phyloP scores from a whole-genome alignment of 2,888 invertebrate genomes.

The Volucella inanis region DNA sequence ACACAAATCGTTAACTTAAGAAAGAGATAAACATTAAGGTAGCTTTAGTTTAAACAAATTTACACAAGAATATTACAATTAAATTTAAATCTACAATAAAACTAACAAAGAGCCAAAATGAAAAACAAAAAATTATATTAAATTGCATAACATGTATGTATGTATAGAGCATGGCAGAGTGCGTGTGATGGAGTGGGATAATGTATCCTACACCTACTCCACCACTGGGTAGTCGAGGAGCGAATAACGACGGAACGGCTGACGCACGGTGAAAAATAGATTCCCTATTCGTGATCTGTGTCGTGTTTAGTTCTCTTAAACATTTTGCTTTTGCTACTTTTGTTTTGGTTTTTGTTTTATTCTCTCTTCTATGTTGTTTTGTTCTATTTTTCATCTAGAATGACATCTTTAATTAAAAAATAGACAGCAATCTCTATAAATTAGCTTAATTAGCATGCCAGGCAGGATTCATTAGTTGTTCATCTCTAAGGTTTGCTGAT shows the following conservation, averaged over 20 bases:
- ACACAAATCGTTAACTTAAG: slow-evolving; percentile 38
- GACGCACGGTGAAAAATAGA: not conserved
- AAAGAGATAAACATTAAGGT: slow-evolving; percentile 52
- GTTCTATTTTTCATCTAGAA: slow-evolving; percentile 3
- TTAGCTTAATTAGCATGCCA: slow-evolving; percentile 56
- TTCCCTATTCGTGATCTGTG: not conserved
- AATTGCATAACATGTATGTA: slow-evolving; percentile 10
- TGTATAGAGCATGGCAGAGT: too few relatives aligned
- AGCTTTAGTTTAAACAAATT: slow-evolving; percentile 57
- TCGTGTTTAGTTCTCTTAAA: slow-evolving; percentile 5
- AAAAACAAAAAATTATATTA: slow-evolving; percentile 24
- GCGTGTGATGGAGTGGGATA: slow-evolving; percentile 26
- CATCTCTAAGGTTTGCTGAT: slow-evolving; percentile 30
- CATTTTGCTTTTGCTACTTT: slow-evolving; percentile 10
- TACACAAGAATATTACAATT: slow-evolving; percentile 53
- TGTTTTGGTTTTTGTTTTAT: not conserved
- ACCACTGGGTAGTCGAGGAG: too few relatives aligned
- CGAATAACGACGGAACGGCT: not conserved
- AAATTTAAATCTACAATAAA: not conserved
- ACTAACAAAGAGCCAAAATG: not conserved
- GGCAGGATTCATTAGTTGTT: slow-evolving; percentile 56
- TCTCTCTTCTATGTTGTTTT: slow-evolving; percentile 7
- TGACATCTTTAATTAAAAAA: slow-evolving; percentile 37
- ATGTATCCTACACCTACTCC: slow-evolving; percentile 44
- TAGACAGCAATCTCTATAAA: slow-evolving; percentile 45